Percentiles rank a stretch among this genome's conserved stretches.
phyloP scores from a whole-genome alignment of 2,888 invertebrate genomes.

The Monopis laevigella region DNA sequence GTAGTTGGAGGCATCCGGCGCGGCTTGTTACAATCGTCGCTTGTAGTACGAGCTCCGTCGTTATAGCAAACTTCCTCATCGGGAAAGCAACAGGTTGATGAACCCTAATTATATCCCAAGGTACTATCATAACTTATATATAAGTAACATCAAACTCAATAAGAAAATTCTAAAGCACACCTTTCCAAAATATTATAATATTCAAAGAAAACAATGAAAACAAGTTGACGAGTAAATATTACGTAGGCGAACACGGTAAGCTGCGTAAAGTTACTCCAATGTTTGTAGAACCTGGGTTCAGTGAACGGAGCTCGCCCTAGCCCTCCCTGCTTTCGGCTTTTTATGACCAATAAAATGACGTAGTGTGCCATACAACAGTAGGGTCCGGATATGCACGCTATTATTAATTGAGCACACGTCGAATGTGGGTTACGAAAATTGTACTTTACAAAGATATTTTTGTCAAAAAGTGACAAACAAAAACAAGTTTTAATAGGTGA shows the following conservation, averaged over 20 bases:
- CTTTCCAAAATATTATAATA: no score
- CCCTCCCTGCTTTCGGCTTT: conserved; percentile 20
- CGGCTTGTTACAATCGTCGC: not conserved
- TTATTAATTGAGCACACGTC: conserved; percentile 4
- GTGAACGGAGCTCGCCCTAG: conserved; percentile 18
- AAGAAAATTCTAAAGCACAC: no score
- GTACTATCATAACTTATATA: no score
- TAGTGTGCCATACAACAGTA: conserved; percentile 14
- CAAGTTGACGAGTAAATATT: not conserved
- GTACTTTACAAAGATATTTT: conserved; percentile 4
- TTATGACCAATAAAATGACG: conserved; percentile 22
- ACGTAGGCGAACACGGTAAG: not conserved
- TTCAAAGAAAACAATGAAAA: no score
- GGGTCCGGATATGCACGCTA: conserved; percentile 15
- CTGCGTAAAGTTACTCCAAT: conserved; percentile 7
- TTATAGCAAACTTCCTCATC: not conserved
- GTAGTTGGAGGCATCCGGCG: conserved; percentile 3
- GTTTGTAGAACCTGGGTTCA: conserved; percentile 18
- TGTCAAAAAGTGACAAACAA: no score
- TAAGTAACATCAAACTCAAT: no score
- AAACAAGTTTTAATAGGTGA: not conserved
- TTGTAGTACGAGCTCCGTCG: not conserved
- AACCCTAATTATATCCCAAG: no score
- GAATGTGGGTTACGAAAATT: conserved; percentile 3
- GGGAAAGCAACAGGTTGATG: conserved; percentile 7